Evolutionary conservation across 2,113 vertebrate genomes (phyloP).

Genomic region (Nothoprocta perdicaria): DNA sequence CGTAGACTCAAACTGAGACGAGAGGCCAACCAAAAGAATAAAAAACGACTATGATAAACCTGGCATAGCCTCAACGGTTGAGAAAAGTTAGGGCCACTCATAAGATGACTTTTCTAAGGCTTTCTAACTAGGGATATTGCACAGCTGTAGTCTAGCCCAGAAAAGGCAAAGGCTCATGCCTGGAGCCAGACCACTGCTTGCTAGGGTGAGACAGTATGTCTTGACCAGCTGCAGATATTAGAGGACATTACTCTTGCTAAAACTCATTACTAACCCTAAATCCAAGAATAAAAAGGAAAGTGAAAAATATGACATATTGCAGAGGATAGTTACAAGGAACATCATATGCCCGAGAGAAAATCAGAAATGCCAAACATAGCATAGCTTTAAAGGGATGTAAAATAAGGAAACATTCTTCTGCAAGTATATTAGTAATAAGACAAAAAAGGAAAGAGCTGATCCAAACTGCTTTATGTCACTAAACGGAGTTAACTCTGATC

Average conservation of each 20-base stretch:
- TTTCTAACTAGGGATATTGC: not conserved
- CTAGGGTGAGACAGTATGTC: not conserved
- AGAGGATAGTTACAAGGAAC: not conserved
- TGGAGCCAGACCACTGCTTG: not conserved
- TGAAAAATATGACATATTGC: not conserved
- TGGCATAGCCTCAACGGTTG: not conserved
- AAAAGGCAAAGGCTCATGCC: constrained; percentile 14
- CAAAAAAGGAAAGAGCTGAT: not conserved
- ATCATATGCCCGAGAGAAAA: not conserved
- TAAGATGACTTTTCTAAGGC: not conserved
- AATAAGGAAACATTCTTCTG: not conserved
- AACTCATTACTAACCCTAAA: not conserved
- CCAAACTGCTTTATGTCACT: not conserved
- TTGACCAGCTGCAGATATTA: not conserved
- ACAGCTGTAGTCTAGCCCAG: not conserved
- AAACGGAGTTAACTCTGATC: not conserved
- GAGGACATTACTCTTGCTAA: not conserved
- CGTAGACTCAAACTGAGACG: not conserved
- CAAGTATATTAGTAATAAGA: not conserved
- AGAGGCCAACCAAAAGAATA: not conserved
- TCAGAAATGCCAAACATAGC: not conserved
- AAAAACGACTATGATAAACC: not conserved
- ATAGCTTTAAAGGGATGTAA: not conserved
- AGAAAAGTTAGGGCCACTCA: constrained; percentile 29
- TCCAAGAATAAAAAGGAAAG: not conserved